Evolutionary conservation across 2,113 vertebrate species (phyloP).

Genomic region (Dermatemys mawii): DNA sequence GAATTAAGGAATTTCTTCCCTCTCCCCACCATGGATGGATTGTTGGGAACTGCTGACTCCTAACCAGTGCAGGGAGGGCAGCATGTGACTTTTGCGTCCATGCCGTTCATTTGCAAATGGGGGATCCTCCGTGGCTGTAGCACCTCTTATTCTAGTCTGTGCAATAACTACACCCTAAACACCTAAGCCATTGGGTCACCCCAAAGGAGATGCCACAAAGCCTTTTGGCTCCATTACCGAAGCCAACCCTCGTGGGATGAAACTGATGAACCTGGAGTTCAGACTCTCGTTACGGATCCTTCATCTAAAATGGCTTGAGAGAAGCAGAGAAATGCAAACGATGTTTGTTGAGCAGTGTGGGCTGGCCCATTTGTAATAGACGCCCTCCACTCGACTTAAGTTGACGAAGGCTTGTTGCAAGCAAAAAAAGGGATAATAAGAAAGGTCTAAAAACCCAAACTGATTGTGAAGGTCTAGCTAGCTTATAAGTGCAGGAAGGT

Average conservation of each 20-base stretch:
- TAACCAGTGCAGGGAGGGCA: not conserved
- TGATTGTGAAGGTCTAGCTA: not conserved
- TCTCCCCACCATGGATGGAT: not conserved
- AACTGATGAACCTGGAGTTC: not conserved
- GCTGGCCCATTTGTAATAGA: not conserved
- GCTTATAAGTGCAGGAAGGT: not conserved
- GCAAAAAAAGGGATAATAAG: not conserved
- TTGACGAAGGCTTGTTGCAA: not conserved
- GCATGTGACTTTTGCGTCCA: not conserved
- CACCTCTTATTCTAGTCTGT: not conserved
- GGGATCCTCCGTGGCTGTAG: not conserved
- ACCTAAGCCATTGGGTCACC: not conserved
- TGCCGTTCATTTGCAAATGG: not conserved
- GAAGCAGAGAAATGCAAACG: not conserved
- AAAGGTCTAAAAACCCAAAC: not conserved
- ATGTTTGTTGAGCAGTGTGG: too few relatives aligned
- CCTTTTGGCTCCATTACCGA: not conserved
- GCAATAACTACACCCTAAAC: too few relatives aligned
- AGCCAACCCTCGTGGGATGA: not conserved
- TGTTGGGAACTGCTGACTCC: not conserved
- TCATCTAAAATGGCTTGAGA: not conserved
- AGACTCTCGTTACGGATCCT: too few relatives aligned
- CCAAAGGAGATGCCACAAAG: not conserved
- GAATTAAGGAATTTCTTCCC: not conserved
- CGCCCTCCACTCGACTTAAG: too few relatives aligned